Conservation (phyloP, 2,113 vertebrate genomes). For the Telmatochromis sp. region DNA sequence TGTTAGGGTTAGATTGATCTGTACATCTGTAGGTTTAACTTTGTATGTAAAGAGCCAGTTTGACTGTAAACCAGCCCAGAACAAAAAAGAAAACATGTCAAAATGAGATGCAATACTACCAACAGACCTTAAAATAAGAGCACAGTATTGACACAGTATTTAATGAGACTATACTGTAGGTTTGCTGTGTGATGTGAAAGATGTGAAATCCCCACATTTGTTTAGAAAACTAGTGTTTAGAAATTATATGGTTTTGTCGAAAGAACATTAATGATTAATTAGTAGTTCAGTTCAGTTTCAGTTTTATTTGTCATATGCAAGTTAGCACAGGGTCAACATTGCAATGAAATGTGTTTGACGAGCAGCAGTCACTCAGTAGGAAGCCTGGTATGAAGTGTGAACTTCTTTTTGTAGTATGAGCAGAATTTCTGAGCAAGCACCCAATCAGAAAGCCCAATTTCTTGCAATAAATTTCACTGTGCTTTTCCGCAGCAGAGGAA, state of each 20-base stretch:
- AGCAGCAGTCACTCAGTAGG: neutral
- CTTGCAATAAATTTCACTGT: neutral
- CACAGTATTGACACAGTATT: neutral
- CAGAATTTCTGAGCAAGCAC: neutral
- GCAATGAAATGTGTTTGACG: too few species aligned
- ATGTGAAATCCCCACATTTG: neutral
- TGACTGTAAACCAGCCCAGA: neutral
- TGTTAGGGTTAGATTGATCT: neutral
- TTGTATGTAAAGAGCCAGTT: neutral
- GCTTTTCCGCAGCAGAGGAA: neutral
- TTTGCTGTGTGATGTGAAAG: neutral
- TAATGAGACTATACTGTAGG: neutral
- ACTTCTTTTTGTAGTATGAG: neutral
- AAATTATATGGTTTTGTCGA: neutral
- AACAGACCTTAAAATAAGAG: fast-evolving
- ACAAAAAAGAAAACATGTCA: neutral
- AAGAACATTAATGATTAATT: constrained; percentile 4
- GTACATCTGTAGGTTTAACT: neutral
- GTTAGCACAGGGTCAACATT: too few species aligned
- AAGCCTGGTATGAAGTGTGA: neutral
- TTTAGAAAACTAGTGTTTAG: neutral
- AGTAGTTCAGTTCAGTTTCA: neutral
- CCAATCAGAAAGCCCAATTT: neutral
- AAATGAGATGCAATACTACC: neutral
- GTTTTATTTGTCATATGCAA: too few species aligned